Evolutionary conservation across 2,888 invertebrate genomes (phyloP).

Genomic region (Drosophila tanythrix): DNA sequence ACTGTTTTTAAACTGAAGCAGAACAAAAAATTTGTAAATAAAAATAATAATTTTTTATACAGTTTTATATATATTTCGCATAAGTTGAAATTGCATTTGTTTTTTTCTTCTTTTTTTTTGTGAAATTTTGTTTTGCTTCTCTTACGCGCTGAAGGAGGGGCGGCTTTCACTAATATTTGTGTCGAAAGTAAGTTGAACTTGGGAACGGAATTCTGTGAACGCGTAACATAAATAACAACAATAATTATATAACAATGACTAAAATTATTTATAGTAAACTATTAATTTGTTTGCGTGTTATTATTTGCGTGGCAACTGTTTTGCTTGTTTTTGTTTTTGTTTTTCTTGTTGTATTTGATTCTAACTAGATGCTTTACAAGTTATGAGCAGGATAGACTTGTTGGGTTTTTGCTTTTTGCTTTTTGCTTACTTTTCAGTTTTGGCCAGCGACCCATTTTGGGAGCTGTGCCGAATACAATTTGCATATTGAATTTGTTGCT

Average conservation of each 20-base stretch:
- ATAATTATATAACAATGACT: constrained; percentile 81
- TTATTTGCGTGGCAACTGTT: constrained; percentile 47
- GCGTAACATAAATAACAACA: constrained; percentile 78
- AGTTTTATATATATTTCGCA: constrained; percentile 23
- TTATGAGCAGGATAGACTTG: constrained; percentile 49
- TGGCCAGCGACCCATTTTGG: constrained; percentile 5
- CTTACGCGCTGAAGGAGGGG: constrained; percentile 28
- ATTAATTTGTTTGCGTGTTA: constrained; percentile 52
- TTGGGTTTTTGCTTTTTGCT: constrained; percentile 3
- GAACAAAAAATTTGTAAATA: constrained; percentile 26
- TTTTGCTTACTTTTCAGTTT: neutral
- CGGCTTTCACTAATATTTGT: constrained; percentile 9
- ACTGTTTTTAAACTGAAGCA: constrained; percentile 67
- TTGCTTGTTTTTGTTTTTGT: constrained; percentile 36
- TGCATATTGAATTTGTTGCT: constrained; percentile 19
- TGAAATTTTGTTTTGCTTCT: constrained; percentile 48
- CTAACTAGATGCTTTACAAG: constrained; percentile 33
- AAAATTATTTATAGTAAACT: constrained; percentile 73
- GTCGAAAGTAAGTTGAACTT: constrained; percentile 57
- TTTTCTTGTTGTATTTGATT: constrained; percentile 23
- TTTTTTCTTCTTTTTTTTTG: neutral
- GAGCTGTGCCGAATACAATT: constrained; percentile 28
- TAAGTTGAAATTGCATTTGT: constrained; percentile 2
- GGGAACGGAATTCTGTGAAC: constrained; percentile 64
- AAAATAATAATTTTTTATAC: constrained; percentile 33